Evolutionary conservation across 2,113 vertebrate species (phyloP).

Genomic region (Chaetorhynchus papuensis): DNA sequence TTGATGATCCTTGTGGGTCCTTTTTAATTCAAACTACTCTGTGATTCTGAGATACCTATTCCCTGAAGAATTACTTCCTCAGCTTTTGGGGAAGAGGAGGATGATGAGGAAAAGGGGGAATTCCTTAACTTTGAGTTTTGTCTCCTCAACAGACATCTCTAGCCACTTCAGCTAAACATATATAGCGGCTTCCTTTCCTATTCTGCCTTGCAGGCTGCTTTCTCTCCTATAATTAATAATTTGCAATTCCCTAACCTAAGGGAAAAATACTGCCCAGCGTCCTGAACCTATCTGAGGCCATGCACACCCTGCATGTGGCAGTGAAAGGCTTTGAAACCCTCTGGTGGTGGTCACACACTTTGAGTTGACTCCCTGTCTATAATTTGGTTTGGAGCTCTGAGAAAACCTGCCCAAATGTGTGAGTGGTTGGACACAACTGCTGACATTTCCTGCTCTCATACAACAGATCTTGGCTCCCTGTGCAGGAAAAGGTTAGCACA

Average conservation of each 20-base stretch:
- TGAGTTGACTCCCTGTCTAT: neutral
- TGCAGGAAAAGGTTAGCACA: neutral
- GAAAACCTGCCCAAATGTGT: neutral
- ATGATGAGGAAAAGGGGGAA: neutral
- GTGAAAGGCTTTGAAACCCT: neutral
- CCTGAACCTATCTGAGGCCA: neutral
- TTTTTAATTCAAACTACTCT: neutral
- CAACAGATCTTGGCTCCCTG: neutral
- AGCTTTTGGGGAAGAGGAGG: neutral
- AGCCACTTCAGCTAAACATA: neutral
- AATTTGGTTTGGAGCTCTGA: neutral
- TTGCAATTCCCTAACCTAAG: neutral
- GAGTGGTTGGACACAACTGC: neutral
- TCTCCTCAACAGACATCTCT: neutral
- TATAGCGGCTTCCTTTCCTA: neutral
- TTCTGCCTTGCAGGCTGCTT: neutral
- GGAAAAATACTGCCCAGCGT: neutral
- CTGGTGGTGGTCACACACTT: neutral
- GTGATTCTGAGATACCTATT: neutral
- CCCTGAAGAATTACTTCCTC: neutral
- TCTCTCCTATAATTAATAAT: neutral
- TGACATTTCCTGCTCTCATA: neutral
- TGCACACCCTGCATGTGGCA: accelerated
- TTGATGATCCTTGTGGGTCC: neutral
- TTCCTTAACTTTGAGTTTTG: neutral